A percentile compares a stretch with the other conserved stretches of the same genome.
Conservation (phyloP, 2,113 vertebrate species). For the Phyllostomus hastatus region DNA sequence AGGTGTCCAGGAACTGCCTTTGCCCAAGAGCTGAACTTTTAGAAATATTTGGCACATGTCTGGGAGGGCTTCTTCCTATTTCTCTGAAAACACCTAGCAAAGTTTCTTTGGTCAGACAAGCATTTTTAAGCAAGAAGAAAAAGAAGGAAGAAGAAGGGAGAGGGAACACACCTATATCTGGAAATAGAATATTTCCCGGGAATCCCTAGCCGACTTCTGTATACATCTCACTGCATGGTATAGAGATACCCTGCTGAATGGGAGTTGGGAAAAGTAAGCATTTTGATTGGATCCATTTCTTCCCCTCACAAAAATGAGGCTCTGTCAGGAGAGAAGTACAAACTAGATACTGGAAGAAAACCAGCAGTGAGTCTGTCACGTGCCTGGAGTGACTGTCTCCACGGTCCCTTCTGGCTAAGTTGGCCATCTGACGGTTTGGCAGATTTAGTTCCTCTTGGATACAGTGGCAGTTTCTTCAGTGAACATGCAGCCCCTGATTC, state of each 20-base stretch:
- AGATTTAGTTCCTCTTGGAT: background rate
- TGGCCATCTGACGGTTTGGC: background rate
- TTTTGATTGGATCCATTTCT: background rate
- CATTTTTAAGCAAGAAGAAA: background rate
- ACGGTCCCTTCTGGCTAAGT: background rate
- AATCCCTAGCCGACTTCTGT: background rate
- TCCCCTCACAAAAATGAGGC: background rate
- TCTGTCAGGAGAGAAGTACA: background rate
- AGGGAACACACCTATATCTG: background rate
- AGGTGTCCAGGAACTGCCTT: background rate
- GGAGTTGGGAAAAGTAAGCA: background rate
- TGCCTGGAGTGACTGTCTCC: background rate
- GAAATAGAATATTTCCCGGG: background rate
- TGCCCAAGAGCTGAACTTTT: background rate
- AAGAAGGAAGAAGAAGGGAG: background rate
- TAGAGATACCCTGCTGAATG: background rate
- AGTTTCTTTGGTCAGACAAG: background rate
- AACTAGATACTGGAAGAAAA: background rate
- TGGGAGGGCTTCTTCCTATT: accelerated
- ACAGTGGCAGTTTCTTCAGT: background rate
- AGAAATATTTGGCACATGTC: background rate
- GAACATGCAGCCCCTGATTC: background rate
- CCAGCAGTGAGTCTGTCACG: background rate
- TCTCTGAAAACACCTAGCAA: background rate
- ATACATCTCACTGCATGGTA: background rate